Evolutionary conservation across 2,888 invertebrate genomes (phyloP).

Genomic region (Apamea anceps): DNA sequence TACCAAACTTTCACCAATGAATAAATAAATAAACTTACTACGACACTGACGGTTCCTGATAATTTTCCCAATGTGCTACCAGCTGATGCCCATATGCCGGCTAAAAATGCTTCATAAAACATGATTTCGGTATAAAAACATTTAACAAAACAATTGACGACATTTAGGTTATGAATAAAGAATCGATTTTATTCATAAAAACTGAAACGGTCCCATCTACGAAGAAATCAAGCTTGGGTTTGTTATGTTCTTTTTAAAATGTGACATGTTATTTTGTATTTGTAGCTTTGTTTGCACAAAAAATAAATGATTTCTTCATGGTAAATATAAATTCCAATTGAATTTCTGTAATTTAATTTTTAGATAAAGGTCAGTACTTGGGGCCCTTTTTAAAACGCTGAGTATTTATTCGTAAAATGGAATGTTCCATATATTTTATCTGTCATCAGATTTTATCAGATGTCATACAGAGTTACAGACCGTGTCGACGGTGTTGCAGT

Average conservation of each 20-base stretch:
- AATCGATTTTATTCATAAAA: constrained; percentile 60
- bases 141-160: constrained; percentile 54
- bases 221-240: not conserved
- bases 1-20: constrained; percentile 49
- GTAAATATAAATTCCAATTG: not conserved
- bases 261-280: not conserved
- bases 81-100: constrained; percentile 91
- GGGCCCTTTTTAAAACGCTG: not conserved
- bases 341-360: not conserved
- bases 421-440: constrained; percentile 8
- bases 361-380: not conserved
- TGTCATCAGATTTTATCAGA: constrained; percentile 18
- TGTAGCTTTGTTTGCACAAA: not conserved
- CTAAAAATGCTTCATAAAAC: constrained; percentile 88
- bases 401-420: constrained; percentile 25
- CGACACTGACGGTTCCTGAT: constrained; percentile 84
- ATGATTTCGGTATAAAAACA: constrained; percentile 74
- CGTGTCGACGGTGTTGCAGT: constrained; percentile 1
- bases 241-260: not conserved
- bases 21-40: constrained; percentile 75
- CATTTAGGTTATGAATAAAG: constrained; percentile 57
- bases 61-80: constrained; percentile 92
- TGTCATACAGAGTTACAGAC: not conserved
- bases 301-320: rapidly evolving
- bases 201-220: constrained; percentile 25